These are phyloP conservation scores for Bellardia bayeri DNA, from an alignment of 2,888 invertebrate species.

Conservation along the genomic window DNA sequence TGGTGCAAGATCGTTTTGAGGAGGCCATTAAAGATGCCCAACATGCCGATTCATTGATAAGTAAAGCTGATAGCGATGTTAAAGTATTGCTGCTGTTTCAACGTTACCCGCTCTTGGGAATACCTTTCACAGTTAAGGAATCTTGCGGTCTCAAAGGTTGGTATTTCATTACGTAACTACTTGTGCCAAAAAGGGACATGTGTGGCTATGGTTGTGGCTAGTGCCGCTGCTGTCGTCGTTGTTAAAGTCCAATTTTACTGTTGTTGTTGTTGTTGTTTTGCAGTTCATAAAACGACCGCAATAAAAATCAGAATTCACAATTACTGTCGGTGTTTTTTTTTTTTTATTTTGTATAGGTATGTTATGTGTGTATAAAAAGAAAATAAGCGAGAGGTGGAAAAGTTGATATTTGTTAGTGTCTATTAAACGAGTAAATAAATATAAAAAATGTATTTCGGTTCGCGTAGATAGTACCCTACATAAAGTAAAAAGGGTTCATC, in stretches of 20 bases:
- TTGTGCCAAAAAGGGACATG: not conserved
- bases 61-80: slow-evolving; percentile 76
- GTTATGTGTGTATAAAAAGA: not conserved
- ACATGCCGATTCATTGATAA: slow-evolving; percentile 85
- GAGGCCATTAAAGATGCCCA: slow-evolving; percentile 88
- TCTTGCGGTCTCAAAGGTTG: slow-evolving; percentile 90
- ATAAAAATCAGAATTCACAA: not conserved
- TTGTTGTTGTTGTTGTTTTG: slow-evolving; percentile 1
- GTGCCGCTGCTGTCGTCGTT: not conserved
- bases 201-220: not conserved
- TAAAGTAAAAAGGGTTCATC: not conserved
- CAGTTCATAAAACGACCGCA: not conserved
- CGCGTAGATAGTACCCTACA: not conserved
- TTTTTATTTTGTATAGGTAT: no score
- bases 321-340: not conserved
- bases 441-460: not conserved
- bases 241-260: slow-evolving; percentile 34
- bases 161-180: not conserved
- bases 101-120: slow-evolving; percentile 90
- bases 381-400: slow-evolving; percentile 24
- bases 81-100: slow-evolving; percentile 79
- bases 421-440: slow-evolving; percentile 6
- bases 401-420: slow-evolving; percentile 24
- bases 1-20: slow-evolving; percentile 88
- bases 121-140: slow-evolving; percentile 93